Percentiles rank a stretch among this genome's conserved stretches.
Evolutionary conservation across 2,888 invertebrate species (phyloP).

Genomic region (Melinaea menophilus): DNA sequence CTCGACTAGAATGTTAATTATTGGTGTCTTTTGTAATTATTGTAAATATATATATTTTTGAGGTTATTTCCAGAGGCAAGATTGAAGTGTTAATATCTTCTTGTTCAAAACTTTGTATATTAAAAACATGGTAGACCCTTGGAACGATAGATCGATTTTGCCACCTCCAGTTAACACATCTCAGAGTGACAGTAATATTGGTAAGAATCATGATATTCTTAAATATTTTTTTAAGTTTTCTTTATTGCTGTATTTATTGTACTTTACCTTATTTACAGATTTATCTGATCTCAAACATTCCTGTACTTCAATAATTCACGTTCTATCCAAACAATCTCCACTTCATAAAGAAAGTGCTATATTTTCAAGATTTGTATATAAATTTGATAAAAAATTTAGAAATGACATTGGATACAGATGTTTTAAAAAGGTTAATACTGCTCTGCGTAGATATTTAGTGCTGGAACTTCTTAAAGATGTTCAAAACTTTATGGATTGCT

Average conservation of each 20-base stretch:
- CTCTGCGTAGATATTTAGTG: conserved; percentile 69
- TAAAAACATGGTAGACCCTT: conserved; percentile 53
- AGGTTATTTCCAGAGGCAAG: background rate
- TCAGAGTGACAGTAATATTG: conserved; percentile 37
- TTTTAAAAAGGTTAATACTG: conserved; percentile 74
- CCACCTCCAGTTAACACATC: conserved; percentile 63
- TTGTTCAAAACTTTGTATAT: conserved; percentile 3
- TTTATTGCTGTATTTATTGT: no score
- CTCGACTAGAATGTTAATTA: no score
- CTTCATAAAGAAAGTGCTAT: conserved; percentile 75
- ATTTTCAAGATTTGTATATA: conserved; percentile 76
- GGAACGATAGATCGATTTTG: conserved; percentile 53
- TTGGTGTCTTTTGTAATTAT: background rate
- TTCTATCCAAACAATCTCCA: conserved; percentile 65
- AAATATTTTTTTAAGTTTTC: background rate
- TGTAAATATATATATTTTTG: conserved; percentile 7
- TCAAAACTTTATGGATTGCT: conserved; percentile 48
- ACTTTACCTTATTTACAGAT: conserved; percentile 47
- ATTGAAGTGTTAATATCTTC: no score
- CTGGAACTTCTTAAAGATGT: conserved; percentile 68
- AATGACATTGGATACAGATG: conserved; percentile 76
- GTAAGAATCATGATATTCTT: conserved; percentile 36
- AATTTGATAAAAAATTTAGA: conserved; percentile 78
- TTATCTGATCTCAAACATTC: conserved; percentile 43
- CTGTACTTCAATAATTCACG: conserved; percentile 48